These are phyloP conservation scores for Gonioctena quinquepunctata DNA, from an alignment of 1,140 invertebrate species.

Conservation along the genomic window DNA sequence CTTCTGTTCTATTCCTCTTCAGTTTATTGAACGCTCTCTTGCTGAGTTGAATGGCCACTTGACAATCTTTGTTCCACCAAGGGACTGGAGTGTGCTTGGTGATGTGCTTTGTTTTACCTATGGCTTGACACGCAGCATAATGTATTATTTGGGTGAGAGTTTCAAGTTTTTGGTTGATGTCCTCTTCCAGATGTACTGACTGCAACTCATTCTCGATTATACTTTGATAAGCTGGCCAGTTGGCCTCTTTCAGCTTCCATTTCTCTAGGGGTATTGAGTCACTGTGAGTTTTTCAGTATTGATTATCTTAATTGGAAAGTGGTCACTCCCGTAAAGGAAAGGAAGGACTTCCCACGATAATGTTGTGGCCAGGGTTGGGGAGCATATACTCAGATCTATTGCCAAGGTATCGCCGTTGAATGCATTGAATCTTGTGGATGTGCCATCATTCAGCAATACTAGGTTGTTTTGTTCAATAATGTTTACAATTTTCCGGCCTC, in stretches of 20 bases:
- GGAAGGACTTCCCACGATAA: background rate
- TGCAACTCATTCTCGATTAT: background rate
- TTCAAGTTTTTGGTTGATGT: background rate
- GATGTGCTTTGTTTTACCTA: background rate
- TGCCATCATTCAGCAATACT: background rate
- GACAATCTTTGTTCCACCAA: conserved; percentile 12
- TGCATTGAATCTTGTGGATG: background rate
- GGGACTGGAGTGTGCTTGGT: background rate
- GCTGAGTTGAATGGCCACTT: background rate
- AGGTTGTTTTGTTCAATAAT: background rate
- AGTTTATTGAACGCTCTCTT: conserved; percentile 3
- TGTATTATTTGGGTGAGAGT: background rate
- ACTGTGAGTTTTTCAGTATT: too few relatives aligned
- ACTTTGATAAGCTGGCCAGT: too few relatives aligned
- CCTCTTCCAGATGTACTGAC: background rate
- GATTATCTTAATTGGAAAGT: background rate
- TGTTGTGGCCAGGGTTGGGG: too few relatives aligned
- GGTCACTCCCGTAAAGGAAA: background rate
- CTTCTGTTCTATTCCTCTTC: background rate
- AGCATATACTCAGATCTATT: conserved; percentile 1
- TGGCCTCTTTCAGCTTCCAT: background rate
- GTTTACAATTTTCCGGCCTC: background rate
- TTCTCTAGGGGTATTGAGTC: too few relatives aligned
- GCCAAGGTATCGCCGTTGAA: background rate
- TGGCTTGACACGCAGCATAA: background rate